Conservation (phyloP, 2,797 vertebrate species). For the Eospalax fontanierii region DNA sequence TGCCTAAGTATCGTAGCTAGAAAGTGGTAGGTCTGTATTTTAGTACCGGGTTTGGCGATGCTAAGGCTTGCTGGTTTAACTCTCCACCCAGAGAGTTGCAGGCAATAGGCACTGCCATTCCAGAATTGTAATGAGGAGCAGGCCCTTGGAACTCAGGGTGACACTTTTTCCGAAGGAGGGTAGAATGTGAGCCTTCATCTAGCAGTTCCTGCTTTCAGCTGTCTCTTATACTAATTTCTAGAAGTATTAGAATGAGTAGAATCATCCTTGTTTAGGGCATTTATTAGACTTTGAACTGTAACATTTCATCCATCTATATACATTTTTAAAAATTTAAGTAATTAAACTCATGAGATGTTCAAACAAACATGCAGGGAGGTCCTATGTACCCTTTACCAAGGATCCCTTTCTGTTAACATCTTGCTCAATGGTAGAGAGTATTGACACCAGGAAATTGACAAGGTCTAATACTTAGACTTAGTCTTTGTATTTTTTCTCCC, state of each 20-base stretch:
- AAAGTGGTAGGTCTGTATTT: neutral
- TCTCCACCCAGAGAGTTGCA: neutral
- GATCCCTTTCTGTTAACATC: neutral
- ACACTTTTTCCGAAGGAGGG: neutral
- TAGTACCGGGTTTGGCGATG: conserved; percentile 10
- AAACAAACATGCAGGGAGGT: conserved; percentile 22
- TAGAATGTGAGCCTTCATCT: neutral
- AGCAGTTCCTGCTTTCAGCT: neutral
- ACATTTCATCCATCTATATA: conserved; percentile 23
- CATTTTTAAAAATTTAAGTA: conserved; percentile 39
- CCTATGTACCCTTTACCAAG: neutral
- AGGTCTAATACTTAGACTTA: neutral
- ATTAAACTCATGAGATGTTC: conserved; percentile 35
- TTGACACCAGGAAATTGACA: neutral
- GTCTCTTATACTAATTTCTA: neutral
- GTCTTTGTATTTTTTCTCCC: neutral
- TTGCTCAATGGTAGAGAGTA: neutral
- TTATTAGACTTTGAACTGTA: conserved; percentile 29
- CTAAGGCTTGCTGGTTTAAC: neutral
- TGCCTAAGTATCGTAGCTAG: neutral
- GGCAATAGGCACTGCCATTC: neutral
- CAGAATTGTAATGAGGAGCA: conserved; percentile 32
- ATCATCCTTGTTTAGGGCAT: neutral
- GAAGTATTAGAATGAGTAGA: conserved; percentile 21
- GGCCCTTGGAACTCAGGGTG: neutral